These are phyloP conservation scores for Chaetura pelagica DNA, from an alignment of 2,113 vertebrate genomes.

Conservation along the genomic window DNA sequence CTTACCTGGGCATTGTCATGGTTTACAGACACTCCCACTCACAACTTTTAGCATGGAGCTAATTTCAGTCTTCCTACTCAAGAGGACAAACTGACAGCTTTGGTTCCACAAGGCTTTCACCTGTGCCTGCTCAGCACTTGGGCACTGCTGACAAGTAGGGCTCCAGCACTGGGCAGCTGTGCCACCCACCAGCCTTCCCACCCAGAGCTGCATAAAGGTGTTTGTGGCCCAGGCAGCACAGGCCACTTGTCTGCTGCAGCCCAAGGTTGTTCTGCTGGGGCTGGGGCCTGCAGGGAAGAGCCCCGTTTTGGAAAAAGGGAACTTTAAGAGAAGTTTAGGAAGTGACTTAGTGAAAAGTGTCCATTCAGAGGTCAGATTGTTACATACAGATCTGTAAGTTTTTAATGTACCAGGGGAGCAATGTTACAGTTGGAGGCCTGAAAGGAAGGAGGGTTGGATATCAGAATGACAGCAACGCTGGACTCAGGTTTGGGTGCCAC, in stretches of 20 bases:
- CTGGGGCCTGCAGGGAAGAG: background rate
- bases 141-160: background rate
- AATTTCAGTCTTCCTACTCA: background rate
- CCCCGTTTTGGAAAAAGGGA: background rate
- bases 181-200: background rate
- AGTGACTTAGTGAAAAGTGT: background rate
- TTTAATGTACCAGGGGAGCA: slow-evolving; percentile 34
- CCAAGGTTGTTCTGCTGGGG: background rate
- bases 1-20: background rate
- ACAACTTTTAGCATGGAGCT: background rate
- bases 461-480: background rate
- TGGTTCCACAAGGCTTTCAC: background rate
- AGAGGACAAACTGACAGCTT: background rate
- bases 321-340: background rate
- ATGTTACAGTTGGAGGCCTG: slow-evolving; percentile 42
- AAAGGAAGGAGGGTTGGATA: background rate
- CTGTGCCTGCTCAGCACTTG: background rate
- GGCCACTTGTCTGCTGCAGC: background rate
- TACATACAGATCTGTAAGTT: background rate
- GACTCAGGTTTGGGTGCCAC: background rate
- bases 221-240: background rate
- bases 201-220: background rate
- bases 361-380: background rate
- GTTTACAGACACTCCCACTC: background rate
- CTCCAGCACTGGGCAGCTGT: background rate